Conservation (phyloP, 2,113 vertebrate genomes). For the Puffinus mauretanicus region DNA sequence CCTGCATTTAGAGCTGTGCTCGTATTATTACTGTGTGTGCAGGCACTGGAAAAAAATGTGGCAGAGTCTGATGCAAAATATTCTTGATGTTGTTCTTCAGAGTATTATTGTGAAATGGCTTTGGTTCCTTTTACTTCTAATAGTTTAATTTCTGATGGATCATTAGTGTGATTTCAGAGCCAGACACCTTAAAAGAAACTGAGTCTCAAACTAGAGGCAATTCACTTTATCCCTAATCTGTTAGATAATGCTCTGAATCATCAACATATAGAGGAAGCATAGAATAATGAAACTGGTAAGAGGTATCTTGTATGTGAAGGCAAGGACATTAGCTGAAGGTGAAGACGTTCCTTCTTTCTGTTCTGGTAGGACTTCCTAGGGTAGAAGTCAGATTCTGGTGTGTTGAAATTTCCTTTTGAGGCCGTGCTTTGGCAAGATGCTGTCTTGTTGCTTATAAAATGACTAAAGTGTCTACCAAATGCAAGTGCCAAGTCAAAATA, state of each 20-base stretch:
- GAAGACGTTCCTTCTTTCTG: neutral
- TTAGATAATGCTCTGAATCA: constrained; percentile 28
- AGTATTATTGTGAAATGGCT: constrained; percentile 11
- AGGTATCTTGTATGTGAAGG: neutral
- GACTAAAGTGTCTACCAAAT: constrained; percentile 64
- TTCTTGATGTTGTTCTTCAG: neutral
- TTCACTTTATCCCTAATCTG: neutral
- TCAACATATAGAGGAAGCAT: neutral
- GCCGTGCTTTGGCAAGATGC: constrained; percentile 25
- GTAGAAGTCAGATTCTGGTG: constrained; percentile 23
- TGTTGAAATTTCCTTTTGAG: constrained; percentile 52
- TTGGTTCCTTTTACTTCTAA: neutral
- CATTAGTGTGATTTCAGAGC: constrained; percentile 18
- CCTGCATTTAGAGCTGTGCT: neutral
- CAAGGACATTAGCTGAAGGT: constrained; percentile 7
- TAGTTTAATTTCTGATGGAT: constrained; percentile 35
- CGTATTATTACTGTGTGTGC: neutral
- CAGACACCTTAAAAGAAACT: neutral
- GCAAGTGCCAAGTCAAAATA: constrained; percentile 69
- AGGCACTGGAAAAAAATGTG: constrained; percentile 17
- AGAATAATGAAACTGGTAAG: neutral
- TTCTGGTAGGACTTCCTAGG: neutral
- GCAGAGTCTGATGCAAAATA: neutral
- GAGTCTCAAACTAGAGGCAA: neutral
- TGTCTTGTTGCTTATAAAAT: constrained; percentile 59